Conservation (phyloP, 1,140 invertebrate species). For the Andrena cerasifolii region DNA sequence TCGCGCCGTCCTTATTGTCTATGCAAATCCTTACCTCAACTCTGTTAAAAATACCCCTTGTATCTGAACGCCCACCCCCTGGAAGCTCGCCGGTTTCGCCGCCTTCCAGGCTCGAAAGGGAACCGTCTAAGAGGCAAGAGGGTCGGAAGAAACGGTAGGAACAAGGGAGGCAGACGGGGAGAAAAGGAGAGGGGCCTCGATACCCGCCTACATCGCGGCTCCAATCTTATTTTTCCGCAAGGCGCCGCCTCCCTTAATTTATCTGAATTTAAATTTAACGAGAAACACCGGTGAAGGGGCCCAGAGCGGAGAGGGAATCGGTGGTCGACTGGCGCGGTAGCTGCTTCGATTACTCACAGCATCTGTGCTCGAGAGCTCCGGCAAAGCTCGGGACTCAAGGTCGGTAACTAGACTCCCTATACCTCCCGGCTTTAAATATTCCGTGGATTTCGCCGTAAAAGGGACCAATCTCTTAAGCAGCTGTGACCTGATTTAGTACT, state of each 20-base stretch:
- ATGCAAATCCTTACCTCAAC: conserved; percentile 76
- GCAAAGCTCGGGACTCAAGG: conserved; percentile 37
- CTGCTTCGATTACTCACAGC: conserved; percentile 44
- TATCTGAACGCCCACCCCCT: conserved; percentile 54
- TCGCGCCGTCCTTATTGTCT: conserved; percentile 70
- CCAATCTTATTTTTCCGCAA: conserved; percentile 69
- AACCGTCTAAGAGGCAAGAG: neutral
- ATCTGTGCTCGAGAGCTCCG: conserved; percentile 36
- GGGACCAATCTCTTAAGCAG: conserved; percentile 52
- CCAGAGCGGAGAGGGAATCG: conserved; percentile 29
- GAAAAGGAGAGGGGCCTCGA: conserved; percentile 1
- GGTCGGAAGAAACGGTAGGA: neutral
- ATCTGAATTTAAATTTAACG: conserved; percentile 73
- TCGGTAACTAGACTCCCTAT: conserved; percentile 30
- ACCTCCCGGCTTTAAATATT: conserved; percentile 42
- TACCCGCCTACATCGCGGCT: conserved; percentile 48
- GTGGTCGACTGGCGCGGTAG: conserved; percentile 25
- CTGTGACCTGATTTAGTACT: conserved; percentile 30
- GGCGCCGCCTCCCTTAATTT: conserved; percentile 63
- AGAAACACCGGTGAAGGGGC: conserved; percentile 46
- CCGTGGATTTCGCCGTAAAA: conserved; percentile 23
- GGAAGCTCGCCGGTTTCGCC: conserved; percentile 32
- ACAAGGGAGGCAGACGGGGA: neutral
- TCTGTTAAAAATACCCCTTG: conserved; percentile 73
- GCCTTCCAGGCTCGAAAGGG: neutral